These are phyloP conservation scores for Pampus argenteus DNA, from an alignment of 2,797 vertebrate genomes.

Conservation along the genomic window DNA sequence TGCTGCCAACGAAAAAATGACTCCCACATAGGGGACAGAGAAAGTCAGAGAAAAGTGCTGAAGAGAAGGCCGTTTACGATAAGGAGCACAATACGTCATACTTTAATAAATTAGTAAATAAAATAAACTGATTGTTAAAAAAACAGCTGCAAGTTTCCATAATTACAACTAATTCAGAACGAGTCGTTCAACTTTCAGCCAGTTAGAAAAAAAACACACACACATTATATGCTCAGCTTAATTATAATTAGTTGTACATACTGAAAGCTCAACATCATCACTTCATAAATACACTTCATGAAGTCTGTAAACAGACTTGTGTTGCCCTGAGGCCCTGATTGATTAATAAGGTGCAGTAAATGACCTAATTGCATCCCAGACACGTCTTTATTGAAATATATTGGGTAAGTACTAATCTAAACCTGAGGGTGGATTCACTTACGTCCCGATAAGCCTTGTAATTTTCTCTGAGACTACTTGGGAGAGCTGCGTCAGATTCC, in stretches of 20 bases:
- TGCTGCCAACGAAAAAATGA: conserved; percentile 32
- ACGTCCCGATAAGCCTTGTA: conserved; percentile 34
- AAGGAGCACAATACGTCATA: too few species aligned
- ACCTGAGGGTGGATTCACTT: conserved; percentile 41
- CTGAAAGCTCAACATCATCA: conserved; percentile 3
- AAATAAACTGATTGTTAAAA: not conserved
- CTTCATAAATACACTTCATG: not conserved
- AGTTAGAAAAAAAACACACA: not conserved
- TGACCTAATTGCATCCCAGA: conserved; percentile 34
- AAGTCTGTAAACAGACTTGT: not conserved
- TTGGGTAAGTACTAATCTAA: conserved; percentile 35
- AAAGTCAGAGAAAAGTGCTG: too few species aligned
- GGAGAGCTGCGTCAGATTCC: conserved; percentile 3
- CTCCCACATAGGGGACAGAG: conserved; percentile 33
- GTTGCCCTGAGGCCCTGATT: conserved; percentile 41
- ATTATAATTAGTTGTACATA: not conserved
- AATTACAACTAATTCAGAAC: not conserved
- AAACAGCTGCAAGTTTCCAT: not conserved
- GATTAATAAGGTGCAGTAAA: conserved; percentile 55
- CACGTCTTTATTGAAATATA: conserved; percentile 43
- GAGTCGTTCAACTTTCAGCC: not conserved
- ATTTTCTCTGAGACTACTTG: conserved; percentile 26
- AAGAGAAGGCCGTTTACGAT: too few species aligned
- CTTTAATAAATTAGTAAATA: too few species aligned
- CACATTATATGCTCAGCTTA: not conserved